A percentile compares a stretch with the other conserved stretches of the same genome.
These are phyloP conservation scores for Pantala flavescens DNA, from an alignment of 1,140 invertebrate species.

Conservation along the genomic window DNA sequence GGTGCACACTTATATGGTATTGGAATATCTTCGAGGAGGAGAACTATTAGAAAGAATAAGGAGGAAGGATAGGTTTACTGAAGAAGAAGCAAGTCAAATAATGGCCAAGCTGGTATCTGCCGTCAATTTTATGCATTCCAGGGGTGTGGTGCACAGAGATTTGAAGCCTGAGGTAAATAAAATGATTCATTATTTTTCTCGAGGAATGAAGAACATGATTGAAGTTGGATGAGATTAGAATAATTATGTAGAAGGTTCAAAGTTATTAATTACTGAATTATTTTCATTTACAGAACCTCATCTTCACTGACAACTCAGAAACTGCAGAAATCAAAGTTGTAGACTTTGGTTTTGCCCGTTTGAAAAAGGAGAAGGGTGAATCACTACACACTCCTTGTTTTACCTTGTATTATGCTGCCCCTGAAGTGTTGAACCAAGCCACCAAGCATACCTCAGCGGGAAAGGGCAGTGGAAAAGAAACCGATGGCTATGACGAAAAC, in stretches of 20 bases:
- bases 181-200: not conserved
- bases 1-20: slow-evolving; percentile 70
- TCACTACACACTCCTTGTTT: slow-evolving; percentile 72
- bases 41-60: slow-evolving; percentile 67
- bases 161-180: slow-evolving; percentile 70
- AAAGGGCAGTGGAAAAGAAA: slow-evolving; percentile 29
- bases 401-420: slow-evolving; percentile 82
- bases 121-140: slow-evolving; percentile 68
- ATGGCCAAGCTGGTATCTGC: slow-evolving; percentile 70
- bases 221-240: too few relatives aligned
- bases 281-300: slow-evolving; percentile 49
- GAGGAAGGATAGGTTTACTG: slow-evolving; percentile 53
- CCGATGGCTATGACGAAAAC: slow-evolving; percentile 65
- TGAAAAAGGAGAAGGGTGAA: slow-evolving; percentile 49
- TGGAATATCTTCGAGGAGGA: slow-evolving; percentile 75
- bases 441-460: slow-evolving; percentile 19
- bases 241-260: too few relatives aligned
- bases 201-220: too few relatives aligned
- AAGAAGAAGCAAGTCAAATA: slow-evolving; percentile 54
- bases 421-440: slow-evolving; percentile 65
- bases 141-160: slow-evolving; percentile 76
- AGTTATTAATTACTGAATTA: too few relatives aligned
- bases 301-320: slow-evolving; percentile 52
- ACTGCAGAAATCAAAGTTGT: slow-evolving; percentile 69
- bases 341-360: slow-evolving; percentile 82